Evolutionary conservation across 64 coral and sea anemone species (phyloP).

Genomic region (Montipora capricornis): DNA sequence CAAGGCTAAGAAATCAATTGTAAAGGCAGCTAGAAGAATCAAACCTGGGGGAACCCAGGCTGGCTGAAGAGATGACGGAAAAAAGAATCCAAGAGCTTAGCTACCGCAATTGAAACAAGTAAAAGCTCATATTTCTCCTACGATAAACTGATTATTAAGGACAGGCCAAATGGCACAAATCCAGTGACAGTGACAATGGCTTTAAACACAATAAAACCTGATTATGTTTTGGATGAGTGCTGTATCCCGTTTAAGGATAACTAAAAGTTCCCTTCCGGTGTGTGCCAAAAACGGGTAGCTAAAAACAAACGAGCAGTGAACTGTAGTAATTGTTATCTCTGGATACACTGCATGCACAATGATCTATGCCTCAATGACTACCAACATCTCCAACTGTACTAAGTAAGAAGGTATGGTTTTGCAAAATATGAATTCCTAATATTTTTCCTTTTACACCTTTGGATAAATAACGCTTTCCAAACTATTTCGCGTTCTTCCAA

Average conservation of each 20-base stretch:
- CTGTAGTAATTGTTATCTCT: not conserved
- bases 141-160: slow-evolving; percentile 37
- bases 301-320: not conserved
- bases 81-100: slow-evolving; percentile 13
- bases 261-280: not conserved
- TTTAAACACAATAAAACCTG: not conserved
- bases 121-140: too few species aligned
- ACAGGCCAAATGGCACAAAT: not conserved
- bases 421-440: slow-evolving; percentile 34
- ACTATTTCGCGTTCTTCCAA: too few species aligned
- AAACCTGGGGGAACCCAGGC: slow-evolving; percentile 10
- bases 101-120: not conserved
- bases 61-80: slow-evolving; percentile 37
- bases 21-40: not conserved
- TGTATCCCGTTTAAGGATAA: not conserved
- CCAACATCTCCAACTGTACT: slow-evolving; percentile 13
- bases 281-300: not conserved
- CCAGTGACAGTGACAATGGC: not conserved
- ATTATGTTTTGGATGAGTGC: not conserved
- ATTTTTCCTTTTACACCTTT: not conserved
- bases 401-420: slow-evolving; percentile 18
- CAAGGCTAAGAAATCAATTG: not conserved
- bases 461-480: too few species aligned
- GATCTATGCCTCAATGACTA: not conserved
- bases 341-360: not conserved